Percentiles rank a stretch among this genome's conserved stretches.
These are phyloP conservation scores for Erinaceus europaeus DNA, from an alignment of 2,113 vertebrate species.

Conservation along the genomic window DNA sequence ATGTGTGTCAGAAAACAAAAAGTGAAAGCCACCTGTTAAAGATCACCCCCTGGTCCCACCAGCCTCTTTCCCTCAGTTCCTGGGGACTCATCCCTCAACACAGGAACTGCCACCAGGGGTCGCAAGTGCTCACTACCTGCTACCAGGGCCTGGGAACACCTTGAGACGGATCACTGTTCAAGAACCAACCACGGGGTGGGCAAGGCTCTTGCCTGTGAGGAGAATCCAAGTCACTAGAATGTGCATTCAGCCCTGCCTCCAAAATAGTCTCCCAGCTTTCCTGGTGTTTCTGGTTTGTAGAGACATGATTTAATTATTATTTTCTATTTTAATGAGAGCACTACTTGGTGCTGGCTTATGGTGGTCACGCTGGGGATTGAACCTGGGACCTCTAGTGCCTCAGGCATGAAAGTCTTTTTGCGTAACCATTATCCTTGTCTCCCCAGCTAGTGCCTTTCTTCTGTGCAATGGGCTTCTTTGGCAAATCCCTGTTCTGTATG, in stretches of 20 bases:
- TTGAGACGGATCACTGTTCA: neutral
- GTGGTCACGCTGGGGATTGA: too few relatives aligned
- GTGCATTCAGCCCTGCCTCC: neutral
- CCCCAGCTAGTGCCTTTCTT: too few relatives aligned
- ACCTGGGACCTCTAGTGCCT: too few relatives aligned
- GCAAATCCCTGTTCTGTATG: too few relatives aligned
- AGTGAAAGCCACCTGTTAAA: neutral
- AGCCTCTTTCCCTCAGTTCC: too few relatives aligned
- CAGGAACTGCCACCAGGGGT: conserved; percentile 45
- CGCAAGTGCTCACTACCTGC: neutral
- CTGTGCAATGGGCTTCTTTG: too few relatives aligned
- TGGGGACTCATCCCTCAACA: fast-evolving
- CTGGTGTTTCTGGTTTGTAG: neutral
- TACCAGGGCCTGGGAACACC: neutral
- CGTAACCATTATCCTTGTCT: too few relatives aligned
- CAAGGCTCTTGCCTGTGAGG: neutral
- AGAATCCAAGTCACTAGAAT: neutral
- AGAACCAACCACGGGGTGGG: neutral
- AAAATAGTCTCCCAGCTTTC: neutral
- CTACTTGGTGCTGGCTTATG: too few relatives aligned
- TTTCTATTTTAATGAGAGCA: too few relatives aligned
- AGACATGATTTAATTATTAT: too few relatives aligned
- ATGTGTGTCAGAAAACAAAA: neutral
- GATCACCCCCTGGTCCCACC: neutral
- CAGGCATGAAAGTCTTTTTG: too few relatives aligned